These are phyloP conservation scores for Sceloporus undulatus DNA, from an alignment of 2,113 vertebrate genomes.

Conservation along the genomic window DNA sequence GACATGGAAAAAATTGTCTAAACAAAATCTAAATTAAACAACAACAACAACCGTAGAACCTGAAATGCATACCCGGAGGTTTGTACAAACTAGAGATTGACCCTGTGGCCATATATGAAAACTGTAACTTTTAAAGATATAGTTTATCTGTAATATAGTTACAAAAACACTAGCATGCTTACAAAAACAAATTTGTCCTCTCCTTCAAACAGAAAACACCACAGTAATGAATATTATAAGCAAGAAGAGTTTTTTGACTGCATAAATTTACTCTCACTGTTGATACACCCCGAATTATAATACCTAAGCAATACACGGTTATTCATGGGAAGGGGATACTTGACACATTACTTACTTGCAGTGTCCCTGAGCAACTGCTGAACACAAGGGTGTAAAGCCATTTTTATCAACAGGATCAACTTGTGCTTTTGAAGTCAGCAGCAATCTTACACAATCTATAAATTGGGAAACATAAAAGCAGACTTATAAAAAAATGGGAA, in stretches of 20 bases:
- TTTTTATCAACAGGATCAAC: conserved; percentile 88
- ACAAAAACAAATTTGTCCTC: neutral
- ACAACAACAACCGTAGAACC: neutral
- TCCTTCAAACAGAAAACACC: neutral
- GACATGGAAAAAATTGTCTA: no score
- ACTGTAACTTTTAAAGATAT: neutral
- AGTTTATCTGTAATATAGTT: neutral
- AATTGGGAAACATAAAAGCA: conserved; percentile 53
- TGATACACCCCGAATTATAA: conserved; percentile 16
- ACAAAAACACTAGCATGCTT: neutral
- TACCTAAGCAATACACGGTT: neutral
- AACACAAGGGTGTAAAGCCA: conserved; percentile 93
- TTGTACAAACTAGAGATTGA: neutral
- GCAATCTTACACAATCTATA: conserved; percentile 94
- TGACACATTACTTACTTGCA: conserved; percentile 82
- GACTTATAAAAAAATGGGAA: neutral
- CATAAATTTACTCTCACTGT: neutral
- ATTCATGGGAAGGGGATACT: conserved; percentile 2
- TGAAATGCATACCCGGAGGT: neutral
- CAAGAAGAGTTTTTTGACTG: neutral
- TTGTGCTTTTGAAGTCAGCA: conserved; percentile 90
- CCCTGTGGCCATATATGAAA: neutral
- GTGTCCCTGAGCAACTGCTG: conserved; percentile 89
- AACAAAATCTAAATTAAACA: conserved; percentile 13
- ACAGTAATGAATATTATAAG: conserved; percentile 18